Base-by-base conservation (phyloP, 2,888 invertebrate genomes). In the Eupsilia transversa region DNA sequence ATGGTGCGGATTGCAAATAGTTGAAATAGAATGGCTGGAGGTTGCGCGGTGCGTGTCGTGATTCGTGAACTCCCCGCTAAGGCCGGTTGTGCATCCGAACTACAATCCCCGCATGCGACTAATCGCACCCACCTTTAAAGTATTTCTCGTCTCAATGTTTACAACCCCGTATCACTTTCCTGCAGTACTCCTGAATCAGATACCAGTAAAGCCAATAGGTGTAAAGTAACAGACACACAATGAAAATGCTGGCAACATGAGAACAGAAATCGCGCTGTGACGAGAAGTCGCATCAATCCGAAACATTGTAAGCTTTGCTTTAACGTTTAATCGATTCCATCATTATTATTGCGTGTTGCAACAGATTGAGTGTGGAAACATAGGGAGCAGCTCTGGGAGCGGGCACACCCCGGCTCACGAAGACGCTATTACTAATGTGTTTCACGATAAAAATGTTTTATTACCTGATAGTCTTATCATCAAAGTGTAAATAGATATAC, bases 301-400 rank as follows among this genome's bases (percentile, higher is more conserved):
- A 30, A 73, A 68, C 77, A 49, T 75, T 77, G 81, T 74, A 80
- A 80, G 75, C 78, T 63, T 70, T 54, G 70, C 73, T 85, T 72
- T 82, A 84, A 74, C 74, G 74, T 78, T 82, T 86, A 80, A 87
- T 87, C 82, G 79, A 86, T 86, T 79, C 82, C 74, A 81, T 84
- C 82, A 83, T 81, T 83, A 83, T 72, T 72, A 73, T 86, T 83
- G 86, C 87, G 79, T 38, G 35, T 66, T 87, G 87, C 63, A 61
- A 20, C 9, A 77, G 69, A 81, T 81, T 56, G 41, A 57, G 52
- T 52, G 63, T 59, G 65, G 63, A 85, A 80, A 80, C 80, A 77
- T 60, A 80, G n/a, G 67, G 63, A 27, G 4, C 10, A 10, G 10
- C 14, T 56, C 27, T 33, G 3, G 4, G 66, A 23, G 65, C 49